Base-by-base conservation (phyloP, 35 echinoderm and acorn worm genomes). In the Holothuria glaberrima region DNA sequence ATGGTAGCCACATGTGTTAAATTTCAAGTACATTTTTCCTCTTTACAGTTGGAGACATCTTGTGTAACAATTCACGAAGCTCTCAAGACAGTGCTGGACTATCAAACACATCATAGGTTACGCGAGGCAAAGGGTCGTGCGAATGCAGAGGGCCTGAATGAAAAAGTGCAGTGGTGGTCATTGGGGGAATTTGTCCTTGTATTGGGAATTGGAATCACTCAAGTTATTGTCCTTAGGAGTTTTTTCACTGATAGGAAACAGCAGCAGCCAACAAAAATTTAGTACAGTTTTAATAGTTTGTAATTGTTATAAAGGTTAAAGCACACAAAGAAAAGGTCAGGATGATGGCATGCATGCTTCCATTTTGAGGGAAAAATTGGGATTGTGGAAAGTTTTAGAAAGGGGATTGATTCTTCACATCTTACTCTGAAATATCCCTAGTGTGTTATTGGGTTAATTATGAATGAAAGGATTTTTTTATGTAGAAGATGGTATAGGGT, bases 201-300 rank as follows among this genome's bases (percentile, higher is more conserved):
- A n/a, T 61, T 98, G 16, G 62, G 91, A 33, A 89, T 98, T 38
- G 90, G 93, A 71, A 84, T 94, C 9, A 90, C 90, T 28, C 93
- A 98, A 84, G 93, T 98, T 41, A 69, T 98, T 71, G 88, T 98
- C 66, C 93, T 98, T 64, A 94, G 96, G 70, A 98, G 96, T 91
- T 98, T 98, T 88, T 98, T 98, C 75, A 94, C 96, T 66, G 96
- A 94, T n/a, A 94, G 75, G 59, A 94, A 91, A 79, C 93, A 67
- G 20, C 62, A 87, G 44, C 60, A 59, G 32, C 30, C 85, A 14
- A 87, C 85, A 5, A 87, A 87, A 46, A 87, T 87, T 52, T 87
- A 87, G 66, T 69, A 1, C 13, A 69, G 19, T 69, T 69, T 17
- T 26, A 65, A 65, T 54, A 17, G 50, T 2, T 54, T 5, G 3